Conservation (phyloP, 1,140 invertebrate species). For the Liolophura sinensis region DNA sequence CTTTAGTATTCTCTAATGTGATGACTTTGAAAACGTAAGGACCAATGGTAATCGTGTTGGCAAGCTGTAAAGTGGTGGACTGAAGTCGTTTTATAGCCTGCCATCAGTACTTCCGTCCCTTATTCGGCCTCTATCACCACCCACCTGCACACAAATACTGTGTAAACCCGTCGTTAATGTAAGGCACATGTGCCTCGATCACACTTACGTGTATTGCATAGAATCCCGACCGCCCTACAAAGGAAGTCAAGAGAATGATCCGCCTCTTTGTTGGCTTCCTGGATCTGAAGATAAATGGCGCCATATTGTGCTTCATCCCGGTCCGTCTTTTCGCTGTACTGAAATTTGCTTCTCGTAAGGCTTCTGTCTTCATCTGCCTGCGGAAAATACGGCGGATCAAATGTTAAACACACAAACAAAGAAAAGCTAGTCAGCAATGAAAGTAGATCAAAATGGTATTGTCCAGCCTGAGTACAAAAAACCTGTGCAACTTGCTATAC, state of each 20-base stretch:
- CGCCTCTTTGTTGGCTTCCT: slow-evolving; percentile 80
- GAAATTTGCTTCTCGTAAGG: too few species aligned
- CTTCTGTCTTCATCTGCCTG: too few species aligned
- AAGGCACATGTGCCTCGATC: background rate
- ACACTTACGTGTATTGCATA: slow-evolving; percentile 74
- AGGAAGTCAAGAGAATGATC: slow-evolving; percentile 76
- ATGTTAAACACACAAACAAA: too few species aligned
- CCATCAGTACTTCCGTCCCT: background rate
- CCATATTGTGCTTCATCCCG: slow-evolving; percentile 58
- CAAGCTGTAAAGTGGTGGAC: slow-evolving; percentile 6
- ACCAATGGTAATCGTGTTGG: slow-evolving; percentile 13
- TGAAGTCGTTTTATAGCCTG: background rate
- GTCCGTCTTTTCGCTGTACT: too few species aligned
- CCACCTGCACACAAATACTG: background rate
- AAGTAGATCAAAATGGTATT: too few species aligned
- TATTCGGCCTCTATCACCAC: background rate
- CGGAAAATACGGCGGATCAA: too few species aligned
- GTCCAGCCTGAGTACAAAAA: too few species aligned
- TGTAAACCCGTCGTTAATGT: background rate
- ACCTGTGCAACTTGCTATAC: too few species aligned
- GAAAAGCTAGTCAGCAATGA: too few species aligned
- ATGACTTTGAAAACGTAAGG: too few species aligned
- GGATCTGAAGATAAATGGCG: slow-evolving; percentile 77
- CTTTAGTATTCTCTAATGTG: too few species aligned
- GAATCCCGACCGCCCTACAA: slow-evolving; percentile 71